Percentiles rank a stretch among this genome's conserved stretches.
Conservation (phyloP, 2,113 vertebrate species). For the Axis porcinus region DNA sequence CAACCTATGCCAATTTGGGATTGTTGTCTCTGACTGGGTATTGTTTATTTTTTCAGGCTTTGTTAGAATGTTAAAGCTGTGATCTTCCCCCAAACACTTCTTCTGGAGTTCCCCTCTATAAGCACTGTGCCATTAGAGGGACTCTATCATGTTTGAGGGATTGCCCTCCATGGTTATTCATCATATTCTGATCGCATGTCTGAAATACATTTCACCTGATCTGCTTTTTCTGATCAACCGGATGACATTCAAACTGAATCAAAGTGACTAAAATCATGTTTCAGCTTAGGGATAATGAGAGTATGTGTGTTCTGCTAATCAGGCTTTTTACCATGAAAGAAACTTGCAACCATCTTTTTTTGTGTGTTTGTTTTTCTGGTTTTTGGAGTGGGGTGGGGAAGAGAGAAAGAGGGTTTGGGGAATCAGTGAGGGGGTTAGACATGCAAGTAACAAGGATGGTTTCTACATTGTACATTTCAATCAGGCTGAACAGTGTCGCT, state of each 20-base stretch:
- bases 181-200: slow-evolving; percentile 66
- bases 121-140: slow-evolving; percentile 36
- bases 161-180: slow-evolving; percentile 72
- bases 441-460: slow-evolving; percentile 93
- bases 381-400: not conserved
- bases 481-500: slow-evolving; percentile 88
- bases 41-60: slow-evolving; percentile 60
- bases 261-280: slow-evolving; percentile 82
- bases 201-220: slow-evolving; percentile 72
- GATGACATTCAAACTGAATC: slow-evolving; percentile 78
- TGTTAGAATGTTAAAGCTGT: slow-evolving; percentile 77
- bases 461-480: slow-evolving; percentile 91
- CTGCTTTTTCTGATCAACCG: slow-evolving; percentile 72
- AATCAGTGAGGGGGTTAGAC: slow-evolving; percentile 82
- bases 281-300: slow-evolving; percentile 75
- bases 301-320: slow-evolving; percentile 78
- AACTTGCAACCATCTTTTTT: slow-evolving; percentile 82
- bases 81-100: slow-evolving; percentile 75
- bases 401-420: slow-evolving; percentile 69
- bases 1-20: slow-evolving; percentile 50
- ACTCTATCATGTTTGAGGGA: slow-evolving; percentile 65
- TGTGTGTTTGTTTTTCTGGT: not conserved
- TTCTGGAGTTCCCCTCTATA: slow-evolving; percentile 50
- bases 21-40: slow-evolving; percentile 61
- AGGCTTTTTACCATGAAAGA: slow-evolving; percentile 79